Evolutionary conservation across 2,888 invertebrate genomes (phyloP), one percentile per base, ranked within the genome.

Genomic region (Corbicula japonica): DNA sequence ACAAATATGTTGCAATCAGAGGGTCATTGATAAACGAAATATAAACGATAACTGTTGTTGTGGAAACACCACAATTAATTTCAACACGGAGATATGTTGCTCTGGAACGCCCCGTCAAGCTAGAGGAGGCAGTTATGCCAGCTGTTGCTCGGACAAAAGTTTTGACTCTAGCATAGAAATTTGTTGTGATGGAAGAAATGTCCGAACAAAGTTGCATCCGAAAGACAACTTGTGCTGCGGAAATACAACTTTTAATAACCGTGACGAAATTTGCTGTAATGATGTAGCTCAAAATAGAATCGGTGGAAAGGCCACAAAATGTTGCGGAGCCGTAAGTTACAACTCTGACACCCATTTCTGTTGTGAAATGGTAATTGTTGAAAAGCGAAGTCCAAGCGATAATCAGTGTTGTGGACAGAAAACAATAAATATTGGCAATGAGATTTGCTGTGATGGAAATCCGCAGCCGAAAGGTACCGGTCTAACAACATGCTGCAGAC

Each of bases 1-100:
- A 5, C 60, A 63, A 28, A 34, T 80, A 21, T 80, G 80, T 35
- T 80, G 80, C 52, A 63, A 71, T n/a, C 34, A 69, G 28, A 34
- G 48, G 23, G 28, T 76, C 6, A 46, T 62, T n/a, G 23, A 48
- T 23, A 76, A 75, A 34, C 54, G 46, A 23, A 23, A 68, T 4
- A n/a, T 41, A 6, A 63, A 54, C n/a, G 80, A 80, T 54, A 48
- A 75, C 48, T 71, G 75, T 61, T 80, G 80, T 30, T 80, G 80
- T 72, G 80, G 80, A 12, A 30, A 41, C 23, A 76, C 62, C 15
- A 71, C 80, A n/a, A 68, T 76, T 12, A 68, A 72, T 46, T 61
- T 71, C 15, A 46, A 69, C 21, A 48, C 35, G 8, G 50, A 72
- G 52, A 58, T 80, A 18, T 80, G 80, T 38, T 80, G 80, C 32